Conservation (phyloP, 2,797 vertebrate species). For the Clarias laeviceps region DNA sequence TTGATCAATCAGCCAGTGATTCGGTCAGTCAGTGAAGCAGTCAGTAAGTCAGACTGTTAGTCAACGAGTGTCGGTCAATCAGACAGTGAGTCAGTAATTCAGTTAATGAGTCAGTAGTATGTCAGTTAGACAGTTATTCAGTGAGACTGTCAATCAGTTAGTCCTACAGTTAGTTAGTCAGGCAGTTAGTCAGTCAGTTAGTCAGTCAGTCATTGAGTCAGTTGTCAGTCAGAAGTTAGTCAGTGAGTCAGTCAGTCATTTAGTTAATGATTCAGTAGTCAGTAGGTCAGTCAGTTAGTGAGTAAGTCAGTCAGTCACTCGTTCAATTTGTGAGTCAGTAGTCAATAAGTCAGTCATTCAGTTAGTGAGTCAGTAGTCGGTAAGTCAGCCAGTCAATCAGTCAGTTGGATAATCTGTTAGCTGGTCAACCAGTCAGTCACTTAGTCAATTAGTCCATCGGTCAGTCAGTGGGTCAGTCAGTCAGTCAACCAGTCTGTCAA, state of each 20-base stretch:
- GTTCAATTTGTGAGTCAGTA: background rate
- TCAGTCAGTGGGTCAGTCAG: background rate
- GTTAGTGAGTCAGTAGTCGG: background rate
- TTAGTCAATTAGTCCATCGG: too few relatives aligned
- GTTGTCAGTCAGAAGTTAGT: background rate
- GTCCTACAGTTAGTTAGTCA: background rate
- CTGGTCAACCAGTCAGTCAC: too few relatives aligned
- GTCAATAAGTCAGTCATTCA: background rate
- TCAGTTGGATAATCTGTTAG: background rate
- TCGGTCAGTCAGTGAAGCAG: too few relatives aligned
- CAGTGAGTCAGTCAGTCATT: too few relatives aligned
- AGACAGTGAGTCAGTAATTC: background rate
- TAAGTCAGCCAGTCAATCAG: background rate
- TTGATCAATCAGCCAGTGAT: background rate
- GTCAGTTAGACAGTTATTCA: background rate
- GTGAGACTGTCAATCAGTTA: background rate
- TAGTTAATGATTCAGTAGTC: too few relatives aligned
- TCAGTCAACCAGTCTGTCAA: background rate
- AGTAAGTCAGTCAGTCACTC: background rate
- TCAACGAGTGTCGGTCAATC: background rate
- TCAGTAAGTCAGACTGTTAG: background rate
- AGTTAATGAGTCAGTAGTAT: background rate
- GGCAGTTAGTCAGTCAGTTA: background rate
- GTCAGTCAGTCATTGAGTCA: background rate
- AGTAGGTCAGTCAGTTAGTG: background rate